phyloP scores from a whole-genome alignment of 1,140 invertebrate species.

The Chironomus tepperi region DNA sequence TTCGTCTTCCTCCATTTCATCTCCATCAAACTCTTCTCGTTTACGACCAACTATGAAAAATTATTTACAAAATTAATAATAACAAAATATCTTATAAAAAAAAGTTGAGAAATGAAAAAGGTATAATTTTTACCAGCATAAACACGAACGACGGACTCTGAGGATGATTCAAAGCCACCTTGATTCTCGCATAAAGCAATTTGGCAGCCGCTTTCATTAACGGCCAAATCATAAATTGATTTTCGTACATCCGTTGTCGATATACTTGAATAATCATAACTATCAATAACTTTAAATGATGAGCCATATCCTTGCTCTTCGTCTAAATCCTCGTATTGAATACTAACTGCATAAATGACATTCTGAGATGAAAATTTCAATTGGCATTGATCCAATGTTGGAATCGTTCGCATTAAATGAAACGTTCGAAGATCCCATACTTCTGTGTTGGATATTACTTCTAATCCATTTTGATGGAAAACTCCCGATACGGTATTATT shows the following conservation, averaged over 20 bases:
- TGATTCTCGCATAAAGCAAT: slow-evolving; percentile 77
- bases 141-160: slow-evolving; percentile 74
- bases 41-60: slow-evolving; percentile 25
- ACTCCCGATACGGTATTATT: slow-evolving; percentile 90
- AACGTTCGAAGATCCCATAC: slow-evolving; percentile 95
- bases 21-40: slow-evolving; percentile 30
- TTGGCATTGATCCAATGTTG: slow-evolving; percentile 80
- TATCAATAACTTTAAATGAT: slow-evolving; percentile 90
- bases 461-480: slow-evolving; percentile 94
- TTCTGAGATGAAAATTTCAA: slow-evolving; percentile 60
- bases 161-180: slow-evolving; percentile 60
- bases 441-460: slow-evolving; percentile 81
- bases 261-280: slow-evolving; percentile 89
- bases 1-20: slow-evolving; percentile 64
- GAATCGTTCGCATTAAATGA: slow-evolving; percentile 87
- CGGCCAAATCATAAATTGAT: slow-evolving; percentile 66
- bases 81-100: too few species aligned
- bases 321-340: slow-evolving; percentile 42
- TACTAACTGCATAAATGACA: slow-evolving; percentile 48
- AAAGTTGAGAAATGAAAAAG: slow-evolving; percentile 19
- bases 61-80: too few species aligned
- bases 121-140: slow-evolving; percentile 54
- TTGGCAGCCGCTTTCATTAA: slow-evolving; percentile 67
- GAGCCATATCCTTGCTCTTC: slow-evolving; percentile 33
- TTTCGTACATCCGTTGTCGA: slow-evolving; percentile 83